Conservation (phyloP, 2,113 vertebrate species). For the Pipra filicauda region DNA sequence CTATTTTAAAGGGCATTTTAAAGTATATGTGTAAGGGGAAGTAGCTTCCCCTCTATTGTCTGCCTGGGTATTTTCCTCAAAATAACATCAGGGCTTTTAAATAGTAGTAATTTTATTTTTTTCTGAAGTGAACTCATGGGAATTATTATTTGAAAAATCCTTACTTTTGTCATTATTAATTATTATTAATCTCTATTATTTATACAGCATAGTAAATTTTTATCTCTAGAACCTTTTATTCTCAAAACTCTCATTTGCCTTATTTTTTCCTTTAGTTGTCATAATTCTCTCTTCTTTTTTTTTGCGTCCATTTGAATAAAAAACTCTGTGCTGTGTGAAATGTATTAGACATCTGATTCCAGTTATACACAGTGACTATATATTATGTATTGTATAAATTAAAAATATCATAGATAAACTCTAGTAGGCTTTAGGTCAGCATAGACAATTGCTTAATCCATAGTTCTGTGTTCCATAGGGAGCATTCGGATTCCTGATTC, state of each 20-base stretch:
- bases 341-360: not conserved
- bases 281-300: not conserved
- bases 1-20: not conserved
- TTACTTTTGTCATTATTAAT: not conserved
- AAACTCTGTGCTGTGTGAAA: not conserved
- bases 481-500: not conserved
- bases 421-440: not conserved
- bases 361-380: not conserved
- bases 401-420: not conserved
- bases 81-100: not conserved
- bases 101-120: not conserved
- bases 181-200: not conserved
- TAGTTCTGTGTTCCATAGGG: not conserved
- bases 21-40: not conserved
- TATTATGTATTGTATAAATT: not conserved
- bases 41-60: not conserved
- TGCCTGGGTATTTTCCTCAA: not conserved
- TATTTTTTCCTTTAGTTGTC: not conserved
- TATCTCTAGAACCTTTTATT: not conserved
- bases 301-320: not conserved
- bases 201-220: not conserved
- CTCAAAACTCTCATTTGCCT: not conserved
- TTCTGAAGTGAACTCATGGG: not conserved
- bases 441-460: not conserved
- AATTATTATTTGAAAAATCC: not conserved